These are phyloP conservation scores for Tangara arthus DNA, from an alignment of 2,797 vertebrate species.

Conservation along the genomic window DNA sequence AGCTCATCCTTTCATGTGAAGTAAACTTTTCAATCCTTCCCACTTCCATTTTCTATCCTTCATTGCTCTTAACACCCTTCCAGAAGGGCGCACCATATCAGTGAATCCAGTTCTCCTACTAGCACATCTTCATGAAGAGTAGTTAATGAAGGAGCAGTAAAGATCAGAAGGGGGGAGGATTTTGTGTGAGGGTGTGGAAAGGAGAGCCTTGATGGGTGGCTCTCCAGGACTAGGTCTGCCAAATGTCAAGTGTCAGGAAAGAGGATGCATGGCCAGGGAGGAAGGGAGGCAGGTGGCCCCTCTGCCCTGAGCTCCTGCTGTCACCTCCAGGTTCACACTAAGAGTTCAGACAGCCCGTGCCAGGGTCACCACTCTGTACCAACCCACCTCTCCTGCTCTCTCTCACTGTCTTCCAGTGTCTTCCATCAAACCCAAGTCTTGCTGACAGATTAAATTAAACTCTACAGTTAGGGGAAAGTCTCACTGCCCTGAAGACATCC, in stretches of 20 bases:
- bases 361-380: neutral
- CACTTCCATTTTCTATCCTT: neutral
- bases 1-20: neutral
- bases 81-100: accelerated
- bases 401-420: neutral
- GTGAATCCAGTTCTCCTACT: neutral
- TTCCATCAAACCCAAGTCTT: neutral
- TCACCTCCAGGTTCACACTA: neutral
- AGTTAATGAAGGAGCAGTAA: neutral
- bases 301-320: neutral
- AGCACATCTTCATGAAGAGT: neutral
- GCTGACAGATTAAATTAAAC: neutral
- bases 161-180: neutral
- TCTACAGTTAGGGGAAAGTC: neutral
- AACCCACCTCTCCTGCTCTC: neutral
- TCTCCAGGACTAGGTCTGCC: neutral
- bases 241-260: neutral
- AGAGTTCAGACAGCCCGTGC: neutral
- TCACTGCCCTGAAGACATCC: neutral
- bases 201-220: neutral
- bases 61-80: neutral
- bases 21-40: neutral
- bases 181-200: neutral
- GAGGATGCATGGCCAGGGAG: accelerated
- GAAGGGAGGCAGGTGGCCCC: neutral